Evolutionary conservation across 2,888 invertebrate genomes (phyloP).

Genomic region (Eupeodes latifasciatus): DNA sequence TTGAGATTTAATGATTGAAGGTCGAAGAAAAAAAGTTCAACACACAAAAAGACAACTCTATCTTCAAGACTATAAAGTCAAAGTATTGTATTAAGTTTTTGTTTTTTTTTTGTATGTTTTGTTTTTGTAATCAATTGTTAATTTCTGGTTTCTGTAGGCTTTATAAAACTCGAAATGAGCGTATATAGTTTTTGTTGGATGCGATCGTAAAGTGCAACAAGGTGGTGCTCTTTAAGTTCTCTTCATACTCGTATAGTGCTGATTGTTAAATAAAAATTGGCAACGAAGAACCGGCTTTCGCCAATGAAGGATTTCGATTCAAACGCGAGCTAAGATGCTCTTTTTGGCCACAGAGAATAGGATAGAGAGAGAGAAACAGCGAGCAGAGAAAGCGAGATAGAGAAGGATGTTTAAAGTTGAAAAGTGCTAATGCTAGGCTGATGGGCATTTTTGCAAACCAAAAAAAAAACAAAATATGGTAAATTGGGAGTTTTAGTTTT

Average conservation of each 20-base stretch:
- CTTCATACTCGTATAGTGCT: conserved; percentile 13
- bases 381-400: background rate
- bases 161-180: conserved; percentile 70
- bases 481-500: background rate
- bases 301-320: conserved; percentile 11
- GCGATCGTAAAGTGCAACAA: conserved; percentile 68
- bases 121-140: conserved; percentile 54
- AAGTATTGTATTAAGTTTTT: conserved; percentile 5
- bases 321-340: conserved; percentile 49
- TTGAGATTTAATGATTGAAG: background rate
- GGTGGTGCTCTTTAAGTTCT: conserved; percentile 60
- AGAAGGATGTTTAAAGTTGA: conserved; percentile 42
- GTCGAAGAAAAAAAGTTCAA: background rate
- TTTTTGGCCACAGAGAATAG: conserved; percentile 11
- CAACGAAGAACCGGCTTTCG: conserved; percentile 60
- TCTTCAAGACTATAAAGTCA: conserved; percentile 7
- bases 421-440: conserved; percentile 12
- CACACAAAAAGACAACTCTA: background rate
- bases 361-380: conserved; percentile 40
- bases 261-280: conserved; percentile 36
- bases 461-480: conserved; percentile 30
- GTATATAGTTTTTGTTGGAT: conserved; percentile 51
- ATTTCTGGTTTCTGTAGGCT: conserved; percentile 73
- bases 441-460: conserved; percentile 26
- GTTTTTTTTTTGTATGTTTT: conserved; percentile 33